Evolutionary conservation across 2,888 invertebrate species (phyloP).

Genomic region (Lepidocyrtinus sp.): DNA sequence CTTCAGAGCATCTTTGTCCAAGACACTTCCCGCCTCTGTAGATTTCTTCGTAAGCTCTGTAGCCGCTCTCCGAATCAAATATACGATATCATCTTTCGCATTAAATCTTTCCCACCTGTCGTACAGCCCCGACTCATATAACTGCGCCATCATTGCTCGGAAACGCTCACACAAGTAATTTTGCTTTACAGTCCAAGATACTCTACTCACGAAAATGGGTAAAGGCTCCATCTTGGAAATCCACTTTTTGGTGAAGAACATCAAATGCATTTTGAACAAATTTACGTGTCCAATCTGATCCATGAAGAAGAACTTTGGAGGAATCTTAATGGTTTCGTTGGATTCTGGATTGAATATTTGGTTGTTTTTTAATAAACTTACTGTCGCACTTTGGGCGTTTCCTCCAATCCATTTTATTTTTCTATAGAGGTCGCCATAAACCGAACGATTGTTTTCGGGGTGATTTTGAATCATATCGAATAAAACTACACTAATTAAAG

Average conservation of each 20-base stretch:
- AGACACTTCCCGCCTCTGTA: not conserved
- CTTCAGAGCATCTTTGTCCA: not conserved
- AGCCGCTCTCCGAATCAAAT: conserved; percentile 20
- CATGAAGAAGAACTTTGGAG: conserved; percentile 24
- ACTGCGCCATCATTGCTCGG: conserved; percentile 8
- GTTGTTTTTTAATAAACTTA: conserved; percentile 1
- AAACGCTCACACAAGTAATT: conserved; percentile 34
- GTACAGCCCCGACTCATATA: conserved; percentile 48
- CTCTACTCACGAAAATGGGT: conserved; percentile 25
- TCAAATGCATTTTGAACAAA: conserved; percentile 18
- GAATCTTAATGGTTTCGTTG: conserved; percentile 17
- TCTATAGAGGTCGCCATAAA: conserved; percentile 12
- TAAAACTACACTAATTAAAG: conserved; percentile 33
- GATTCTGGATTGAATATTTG: conserved; percentile 2
- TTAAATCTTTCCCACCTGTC: conserved; percentile 37
- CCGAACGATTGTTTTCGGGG: not conserved
- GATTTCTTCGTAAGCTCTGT: not conserved
- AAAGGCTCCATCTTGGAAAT: conserved; percentile 15
- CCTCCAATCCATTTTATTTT: conserved; percentile 27
- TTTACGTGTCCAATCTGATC: not conserved
- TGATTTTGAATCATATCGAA: conserved; percentile 1
- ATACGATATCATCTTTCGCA: conserved; percentile 25
- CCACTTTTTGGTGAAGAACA: conserved; percentile 35
- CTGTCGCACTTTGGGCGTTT: not conserved
- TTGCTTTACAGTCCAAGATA: conserved; percentile 30